Evolutionary conservation across 1,140 invertebrate genomes (phyloP), one percentile per base, ranked within the genome.

Genomic region (Drosophila nasuta): DNA sequence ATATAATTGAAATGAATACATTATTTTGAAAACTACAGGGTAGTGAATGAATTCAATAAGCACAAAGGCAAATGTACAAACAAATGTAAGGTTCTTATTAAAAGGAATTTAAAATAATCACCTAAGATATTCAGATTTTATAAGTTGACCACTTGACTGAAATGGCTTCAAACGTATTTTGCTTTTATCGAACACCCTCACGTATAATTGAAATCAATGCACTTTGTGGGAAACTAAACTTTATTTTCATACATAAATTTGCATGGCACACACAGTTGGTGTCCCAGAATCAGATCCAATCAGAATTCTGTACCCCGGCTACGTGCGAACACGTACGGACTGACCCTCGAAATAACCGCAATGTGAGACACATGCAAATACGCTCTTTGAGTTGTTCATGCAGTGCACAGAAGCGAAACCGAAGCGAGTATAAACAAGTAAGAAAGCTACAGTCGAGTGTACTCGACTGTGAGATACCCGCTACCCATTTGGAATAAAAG

Each of bases 211-310:
- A 87, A 79, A 87, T 82, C 82, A 82, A 70, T 76, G 71, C 59
- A 76, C 38, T 76, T 82, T 64, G 46, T 48, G 49, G n/a, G 49
- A 48, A 80, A 67, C 64, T 54, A 64, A 82, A 67, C 58, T 72
- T 87, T 82, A 80, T 75, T 52, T 75, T 75, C 48, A 56, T 77
- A 74, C 74, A 89, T 83, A 89, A 87, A 87, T 87, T 88, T 70
- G 66, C 66, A 69, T 58, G 51, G 6, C 43, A 35, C 20, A 41
- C 57, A 35, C 65, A 59, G 48, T 62, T 74, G 56, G 49, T 60
- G 49, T 63, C 43, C 13, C 62, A 62, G 72, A 72, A 80, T 48
- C 48, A 60, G 64, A 65, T 70, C 48, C 74, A 80, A 67, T 81
- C 62, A 76, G 62, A 68, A 45, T 25, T 25, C 20, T 46, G 43